A percentile compares a stretch with the other conserved stretches of the same genome.
Evolutionary conservation across 1,140 invertebrate species (phyloP).

Genomic region (Rhopalosiphum maidis): DNA sequence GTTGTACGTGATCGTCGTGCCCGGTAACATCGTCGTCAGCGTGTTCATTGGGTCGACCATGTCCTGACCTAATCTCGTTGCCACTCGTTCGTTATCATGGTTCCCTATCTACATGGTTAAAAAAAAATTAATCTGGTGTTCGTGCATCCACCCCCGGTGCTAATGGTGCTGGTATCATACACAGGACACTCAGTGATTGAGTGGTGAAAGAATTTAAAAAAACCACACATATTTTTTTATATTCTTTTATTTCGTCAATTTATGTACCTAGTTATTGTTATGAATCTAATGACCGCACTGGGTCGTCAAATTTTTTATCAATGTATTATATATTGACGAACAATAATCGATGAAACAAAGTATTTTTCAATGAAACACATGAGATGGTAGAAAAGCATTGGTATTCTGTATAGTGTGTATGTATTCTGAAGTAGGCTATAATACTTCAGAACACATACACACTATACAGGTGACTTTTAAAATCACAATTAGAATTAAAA

Average conservation of each 20-base stretch:
- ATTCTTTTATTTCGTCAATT: too few relatives aligned
- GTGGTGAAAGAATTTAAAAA: background rate
- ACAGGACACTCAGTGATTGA: background rate
- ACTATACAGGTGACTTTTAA: background rate
- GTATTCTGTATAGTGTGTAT: background rate
- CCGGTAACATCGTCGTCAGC: conserved; percentile 76
- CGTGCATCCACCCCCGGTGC: too few relatives aligned
- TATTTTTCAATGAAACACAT: too few relatives aligned
- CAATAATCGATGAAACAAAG: background rate
- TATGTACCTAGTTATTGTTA: background rate
- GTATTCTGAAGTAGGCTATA: too few relatives aligned
- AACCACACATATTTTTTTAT: background rate
- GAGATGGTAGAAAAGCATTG: too few relatives aligned
- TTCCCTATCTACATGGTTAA: conserved; percentile 71
- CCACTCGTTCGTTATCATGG: conserved; percentile 75
- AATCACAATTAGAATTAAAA: background rate
- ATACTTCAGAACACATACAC: too few relatives aligned
- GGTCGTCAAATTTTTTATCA: background rate
- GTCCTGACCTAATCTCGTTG: conserved; percentile 70
- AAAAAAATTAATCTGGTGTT: too few relatives aligned
- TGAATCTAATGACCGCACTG: background rate
- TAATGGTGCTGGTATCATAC: too few relatives aligned
- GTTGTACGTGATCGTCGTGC: conserved; percentile 77
- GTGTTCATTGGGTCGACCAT: conserved; percentile 78
- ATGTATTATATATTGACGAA: background rate